Evolutionary conservation across 1,140 invertebrate species (phyloP), one percentile per base, ranked within the genome.

Genomic region (Araneus ventricosus): DNA sequence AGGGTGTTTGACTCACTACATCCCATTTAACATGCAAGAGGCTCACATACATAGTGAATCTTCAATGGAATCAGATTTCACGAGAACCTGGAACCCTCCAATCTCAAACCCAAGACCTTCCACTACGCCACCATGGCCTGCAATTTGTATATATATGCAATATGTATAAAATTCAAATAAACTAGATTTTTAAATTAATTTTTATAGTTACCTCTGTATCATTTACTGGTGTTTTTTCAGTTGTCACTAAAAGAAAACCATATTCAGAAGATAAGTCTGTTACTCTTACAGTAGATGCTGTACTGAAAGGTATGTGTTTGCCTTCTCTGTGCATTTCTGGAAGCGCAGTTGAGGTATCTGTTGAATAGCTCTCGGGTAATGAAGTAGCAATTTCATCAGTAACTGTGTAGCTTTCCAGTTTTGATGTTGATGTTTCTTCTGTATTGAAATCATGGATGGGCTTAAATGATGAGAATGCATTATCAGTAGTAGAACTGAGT

Each of bases 241-340:
- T 45, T 45, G 80, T 45, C 22, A 82, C 14, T 8, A 45, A 17
- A 45, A n/a, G 2, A 30, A 59, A 59, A 30, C 41, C 34, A 37
- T 61, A 8, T 30, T 24, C 14, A 87, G 85, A 63, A n/a, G 85
- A 61, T 57, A 24, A 24, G 22, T 86, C 41, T 52, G 45, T 52
- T 52, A 52, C 45, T 52, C 17, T 52, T 61, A 20, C 30, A 4
- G 85, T 37, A n/a, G 85, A 87, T 8, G 24, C 14, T 45, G 87
- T 75, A 52, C 87, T 88, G 17, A 88, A 88, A 41, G 87, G 87
- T 41, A 88, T 88, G 20, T 75, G 87, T 75, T 88, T 88, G 37
- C 87, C 87, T 52, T 75, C 87, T 88, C 87, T 70, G 6, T 75
- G 39, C 4, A 63, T 88, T 88, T 88, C 63, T 34, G 70, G 20